A percentile compares a stretch with the other conserved stretches of the same genome.
phyloP scores from a whole-genome alignment of 2,797 vertebrate genomes.

The Pipistrellus nathusii region DNA sequence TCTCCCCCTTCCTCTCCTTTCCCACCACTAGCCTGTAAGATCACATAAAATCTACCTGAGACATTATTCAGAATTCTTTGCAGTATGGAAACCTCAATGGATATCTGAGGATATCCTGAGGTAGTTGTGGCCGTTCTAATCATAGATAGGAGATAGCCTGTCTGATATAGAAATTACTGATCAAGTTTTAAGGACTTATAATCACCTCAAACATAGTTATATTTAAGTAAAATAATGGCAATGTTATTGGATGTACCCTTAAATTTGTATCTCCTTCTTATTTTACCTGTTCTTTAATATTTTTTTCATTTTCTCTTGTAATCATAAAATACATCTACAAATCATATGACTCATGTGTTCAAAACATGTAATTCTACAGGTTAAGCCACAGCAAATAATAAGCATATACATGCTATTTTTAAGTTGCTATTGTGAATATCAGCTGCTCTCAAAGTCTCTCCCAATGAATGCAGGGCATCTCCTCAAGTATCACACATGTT shows the following conservation, averaged over 20 bases:
- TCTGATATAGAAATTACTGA: background rate
- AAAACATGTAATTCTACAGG: background rate
- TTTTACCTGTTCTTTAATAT: background rate
- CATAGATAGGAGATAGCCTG: background rate
- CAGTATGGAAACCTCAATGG: background rate
- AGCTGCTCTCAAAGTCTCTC: background rate
- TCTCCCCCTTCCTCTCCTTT: background rate
- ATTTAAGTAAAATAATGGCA: slow-evolving; percentile 43
- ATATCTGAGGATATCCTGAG: slow-evolving; percentile 32
- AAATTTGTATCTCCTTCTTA: background rate
- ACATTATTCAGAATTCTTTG: slow-evolving; percentile 33
- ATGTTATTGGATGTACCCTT: background rate
- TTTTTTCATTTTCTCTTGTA: background rate
- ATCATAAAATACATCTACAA: background rate
- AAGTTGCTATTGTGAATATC: background rate
- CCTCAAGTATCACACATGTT: background rate
- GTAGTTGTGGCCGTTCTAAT: slow-evolving; percentile 34
- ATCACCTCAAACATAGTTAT: background rate
- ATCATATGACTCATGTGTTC: background rate
- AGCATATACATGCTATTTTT: background rate
- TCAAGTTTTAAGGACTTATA: slow-evolving; percentile 26
- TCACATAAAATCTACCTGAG: slow-evolving; percentile 16
- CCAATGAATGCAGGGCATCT: background rate
- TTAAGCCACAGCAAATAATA: slow-evolving; percentile 21
- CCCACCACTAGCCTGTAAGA: background rate